Percentiles rank a stretch among this genome's conserved stretches.
These are phyloP conservation scores for Dorcus hopei DNA, from an alignment of 2,888 invertebrate genomes.

Conservation along the genomic window DNA sequence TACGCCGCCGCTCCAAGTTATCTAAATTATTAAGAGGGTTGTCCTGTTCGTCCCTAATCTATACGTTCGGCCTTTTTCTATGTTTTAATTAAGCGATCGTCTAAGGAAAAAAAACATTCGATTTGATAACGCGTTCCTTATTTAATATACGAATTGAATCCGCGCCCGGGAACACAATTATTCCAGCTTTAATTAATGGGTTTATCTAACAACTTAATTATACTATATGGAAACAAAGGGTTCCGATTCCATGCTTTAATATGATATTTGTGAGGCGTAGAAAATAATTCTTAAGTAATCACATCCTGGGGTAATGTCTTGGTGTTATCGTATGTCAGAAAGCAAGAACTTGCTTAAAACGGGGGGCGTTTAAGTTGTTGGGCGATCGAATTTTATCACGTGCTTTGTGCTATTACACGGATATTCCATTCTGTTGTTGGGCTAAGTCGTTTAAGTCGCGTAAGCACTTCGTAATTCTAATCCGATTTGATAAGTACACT, in stretches of 20 bases:
- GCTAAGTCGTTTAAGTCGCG: slow-evolving; percentile 1
- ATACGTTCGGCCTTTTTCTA: slow-evolving; percentile 1
- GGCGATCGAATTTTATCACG: slow-evolving; percentile 2
- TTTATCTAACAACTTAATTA: too few relatives aligned
- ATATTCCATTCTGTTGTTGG: slow-evolving; percentile 4
- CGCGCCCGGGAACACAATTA: too few relatives aligned
- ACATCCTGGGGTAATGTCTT: too few relatives aligned
- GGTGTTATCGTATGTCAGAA: too few relatives aligned
- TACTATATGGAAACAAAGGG: too few relatives aligned
- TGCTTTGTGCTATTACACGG: slow-evolving; percentile 2
- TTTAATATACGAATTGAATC: too few relatives aligned
- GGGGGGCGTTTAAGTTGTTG: too few relatives aligned
- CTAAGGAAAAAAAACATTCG: background rate
- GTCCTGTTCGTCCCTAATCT: slow-evolving; percentile 3
- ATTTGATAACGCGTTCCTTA: background rate
- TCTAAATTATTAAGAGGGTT: slow-evolving; percentile 3
- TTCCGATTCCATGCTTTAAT: too few relatives aligned
- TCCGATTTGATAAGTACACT: background rate
- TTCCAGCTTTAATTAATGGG: too few relatives aligned
- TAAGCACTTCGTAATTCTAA: slow-evolving; percentile 9
- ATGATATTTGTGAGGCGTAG: too few relatives aligned
- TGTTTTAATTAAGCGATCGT: slow-evolving; percentile 1
- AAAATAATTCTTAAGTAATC: too few relatives aligned
- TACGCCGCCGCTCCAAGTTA: background rate
- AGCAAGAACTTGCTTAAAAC: too few relatives aligned